Conservation (phyloP, 1,140 invertebrate species). For the Aphelenchoides besseyi region DNA sequence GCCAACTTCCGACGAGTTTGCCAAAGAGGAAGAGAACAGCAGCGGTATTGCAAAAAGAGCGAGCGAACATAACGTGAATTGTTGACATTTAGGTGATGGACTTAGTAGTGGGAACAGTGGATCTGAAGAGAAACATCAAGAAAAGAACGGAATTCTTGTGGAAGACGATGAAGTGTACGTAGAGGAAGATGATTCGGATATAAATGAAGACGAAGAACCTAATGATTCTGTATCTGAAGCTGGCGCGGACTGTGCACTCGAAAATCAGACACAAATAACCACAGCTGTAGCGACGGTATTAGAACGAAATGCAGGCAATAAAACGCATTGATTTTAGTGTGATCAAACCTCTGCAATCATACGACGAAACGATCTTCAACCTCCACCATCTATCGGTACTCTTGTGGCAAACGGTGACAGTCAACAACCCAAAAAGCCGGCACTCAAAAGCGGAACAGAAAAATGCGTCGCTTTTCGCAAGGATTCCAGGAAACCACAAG, state of each 20-base stretch:
- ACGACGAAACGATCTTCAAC: slow-evolving; percentile 8
- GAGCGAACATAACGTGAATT: neutral
- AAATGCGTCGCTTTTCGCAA: slow-evolving; percentile 39
- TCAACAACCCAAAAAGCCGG: slow-evolving; percentile 13
- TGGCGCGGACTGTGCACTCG: slow-evolving; percentile 8
- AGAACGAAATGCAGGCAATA: neutral
- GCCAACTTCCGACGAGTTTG: slow-evolving; percentile 62
- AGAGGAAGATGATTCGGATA: slow-evolving; percentile 21
- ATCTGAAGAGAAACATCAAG: neutral
- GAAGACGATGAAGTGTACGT: slow-evolving; percentile 26
- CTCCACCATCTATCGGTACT: neutral
- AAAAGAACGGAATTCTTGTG: slow-evolving; percentile 9
- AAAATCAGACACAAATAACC: slow-evolving; percentile 25
- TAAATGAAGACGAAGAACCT: slow-evolving; percentile 17
- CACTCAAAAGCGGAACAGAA: slow-evolving; percentile 22
- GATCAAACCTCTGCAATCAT: slow-evolving; percentile 19
- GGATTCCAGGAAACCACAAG: slow-evolving; percentile 18
- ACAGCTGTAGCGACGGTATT: slow-evolving; percentile 1
- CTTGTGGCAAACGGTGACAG: slow-evolving; percentile 9
- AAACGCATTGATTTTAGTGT: neutral
- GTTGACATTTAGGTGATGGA: neutral
- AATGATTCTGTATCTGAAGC: slow-evolving; percentile 1
- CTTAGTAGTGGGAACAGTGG: slow-evolving; percentile 5
- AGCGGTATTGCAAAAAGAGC: neutral
- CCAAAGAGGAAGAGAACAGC: slow-evolving; percentile 52